Conservation (phyloP, 2,797 vertebrate genomes). For the Danio jaintianensis region DNA sequence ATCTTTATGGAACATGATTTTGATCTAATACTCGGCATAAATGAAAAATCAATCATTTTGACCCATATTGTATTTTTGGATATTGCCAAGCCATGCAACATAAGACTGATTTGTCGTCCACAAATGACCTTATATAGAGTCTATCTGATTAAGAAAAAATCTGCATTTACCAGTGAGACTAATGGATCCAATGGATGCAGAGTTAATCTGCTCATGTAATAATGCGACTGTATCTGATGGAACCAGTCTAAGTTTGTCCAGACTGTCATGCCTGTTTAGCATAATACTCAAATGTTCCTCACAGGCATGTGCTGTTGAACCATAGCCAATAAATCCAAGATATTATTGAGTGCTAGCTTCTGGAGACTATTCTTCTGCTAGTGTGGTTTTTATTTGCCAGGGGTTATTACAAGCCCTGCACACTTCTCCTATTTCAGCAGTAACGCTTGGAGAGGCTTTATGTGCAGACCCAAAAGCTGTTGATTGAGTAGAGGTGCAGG, state of each 20-base stretch:
- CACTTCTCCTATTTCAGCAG: background rate
- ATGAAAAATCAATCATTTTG: too few relatives aligned
- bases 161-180: background rate
- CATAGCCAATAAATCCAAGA: background rate
- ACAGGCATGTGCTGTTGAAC: constrained; percentile 6
- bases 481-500: constrained; percentile 44
- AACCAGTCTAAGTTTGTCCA: constrained; percentile 46
- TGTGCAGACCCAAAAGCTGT: background rate
- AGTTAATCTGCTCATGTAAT: background rate
- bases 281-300: constrained; percentile 5
- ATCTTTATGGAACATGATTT: too few relatives aligned
- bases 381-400: constrained; percentile 3
- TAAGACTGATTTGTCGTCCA: too few relatives aligned
- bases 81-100: too few relatives aligned
- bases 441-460: background rate
- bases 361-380: background rate
- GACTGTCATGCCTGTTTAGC: constrained; percentile 4
- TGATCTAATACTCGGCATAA: too few relatives aligned
- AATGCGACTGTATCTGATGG: constrained; percentile 38
- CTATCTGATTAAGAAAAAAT: background rate
- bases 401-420: background rate
- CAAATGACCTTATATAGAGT: background rate
- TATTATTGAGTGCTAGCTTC: constrained; percentile 5
- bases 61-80: too few relatives aligned
- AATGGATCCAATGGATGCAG: background rate